These are phyloP conservation scores for Anastatus disparis DNA, from an alignment of 1,140 invertebrate genomes.

Conservation along the genomic window DNA sequence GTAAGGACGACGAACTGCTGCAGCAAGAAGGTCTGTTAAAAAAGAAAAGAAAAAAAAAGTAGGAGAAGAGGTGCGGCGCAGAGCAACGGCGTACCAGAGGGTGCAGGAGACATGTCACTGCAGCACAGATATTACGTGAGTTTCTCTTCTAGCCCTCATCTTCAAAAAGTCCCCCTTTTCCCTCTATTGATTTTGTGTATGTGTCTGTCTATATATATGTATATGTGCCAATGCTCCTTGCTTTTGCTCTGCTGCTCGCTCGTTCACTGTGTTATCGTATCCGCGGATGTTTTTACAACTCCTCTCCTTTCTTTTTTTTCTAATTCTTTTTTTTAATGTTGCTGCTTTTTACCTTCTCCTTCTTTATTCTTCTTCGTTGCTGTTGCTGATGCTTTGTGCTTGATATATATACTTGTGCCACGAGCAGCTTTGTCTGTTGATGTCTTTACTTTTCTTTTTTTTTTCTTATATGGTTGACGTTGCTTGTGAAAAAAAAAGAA, in stretches of 20 bases:
- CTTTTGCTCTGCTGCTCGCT: not conserved
- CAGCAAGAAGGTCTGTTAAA: not conserved
- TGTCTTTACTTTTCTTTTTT: too few species aligned
- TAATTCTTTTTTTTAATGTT: not conserved
- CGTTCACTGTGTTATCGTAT: not conserved
- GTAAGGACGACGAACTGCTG: not conserved
- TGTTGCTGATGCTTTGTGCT: too few species aligned
- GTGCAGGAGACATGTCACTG: conserved; percentile 60
- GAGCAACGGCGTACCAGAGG: not conserved
- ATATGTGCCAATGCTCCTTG: not conserved
- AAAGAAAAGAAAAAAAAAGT: not conserved
- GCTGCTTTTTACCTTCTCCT: not conserved
- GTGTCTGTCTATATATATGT: not conserved
- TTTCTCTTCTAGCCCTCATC: too few species aligned
- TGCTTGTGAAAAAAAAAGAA: too few species aligned
- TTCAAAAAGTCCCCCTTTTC: too few species aligned
- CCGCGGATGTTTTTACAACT: not conserved
- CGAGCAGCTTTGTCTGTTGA: too few species aligned
- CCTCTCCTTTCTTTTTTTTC: not conserved
- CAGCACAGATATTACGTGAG: conserved; percentile 66
- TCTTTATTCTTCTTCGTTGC: not conserved
- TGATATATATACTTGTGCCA: too few species aligned
- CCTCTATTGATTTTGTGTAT: not conserved
- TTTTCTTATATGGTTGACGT: too few species aligned
- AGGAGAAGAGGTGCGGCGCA: not conserved